Percentiles rank a stretch among this genome's conserved stretches.
phyloP scores from a whole-genome alignment of 2,888 invertebrate genomes.

The Hirtodrosophila alboralis region DNA sequence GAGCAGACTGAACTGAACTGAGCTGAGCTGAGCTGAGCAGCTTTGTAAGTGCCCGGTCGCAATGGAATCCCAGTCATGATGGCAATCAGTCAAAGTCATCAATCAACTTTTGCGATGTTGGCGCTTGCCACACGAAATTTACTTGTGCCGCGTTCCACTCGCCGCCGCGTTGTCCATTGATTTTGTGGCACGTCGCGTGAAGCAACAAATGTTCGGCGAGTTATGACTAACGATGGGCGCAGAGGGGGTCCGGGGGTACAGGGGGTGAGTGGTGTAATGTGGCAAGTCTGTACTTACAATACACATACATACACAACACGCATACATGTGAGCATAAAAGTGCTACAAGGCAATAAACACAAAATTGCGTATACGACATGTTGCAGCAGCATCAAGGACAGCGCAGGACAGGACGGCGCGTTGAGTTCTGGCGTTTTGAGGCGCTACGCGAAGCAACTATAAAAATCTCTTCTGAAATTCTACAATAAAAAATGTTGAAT shows the following conservation, averaged over 20 bases:
- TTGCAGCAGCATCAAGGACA: constrained; percentile 54
- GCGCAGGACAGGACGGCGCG: constrained; percentile 7
- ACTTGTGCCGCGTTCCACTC: constrained; percentile 27
- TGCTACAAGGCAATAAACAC: constrained; percentile 67
- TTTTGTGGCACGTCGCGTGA: constrained; percentile 27
- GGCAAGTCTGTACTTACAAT: constrained; percentile 21
- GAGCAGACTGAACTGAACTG: no score
- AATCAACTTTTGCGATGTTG: constrained; percentile 54
- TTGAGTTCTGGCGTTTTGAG: no score
- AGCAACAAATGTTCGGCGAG: constrained; percentile 48
- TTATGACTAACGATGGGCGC: constrained; percentile 46
- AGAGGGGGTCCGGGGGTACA: no score
- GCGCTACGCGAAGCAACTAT: constrained; percentile 38
- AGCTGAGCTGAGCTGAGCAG: no score
- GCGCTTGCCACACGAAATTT: constrained; percentile 39
- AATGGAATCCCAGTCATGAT: constrained; percentile 17
- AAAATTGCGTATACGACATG: constrained; percentile 69
- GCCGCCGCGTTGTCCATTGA: constrained; percentile 34
- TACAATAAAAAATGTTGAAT: constrained; percentile 63
- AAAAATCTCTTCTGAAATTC: constrained; percentile 53
- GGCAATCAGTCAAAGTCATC: constrained; percentile 64
- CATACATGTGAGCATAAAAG: constrained; percentile 41
- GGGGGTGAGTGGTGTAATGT: constrained; percentile 12
- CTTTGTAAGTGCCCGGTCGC: not conserved
- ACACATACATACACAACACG: not conserved